Evolutionary conservation across 2,113 vertebrate species (phyloP), one percentile per base, ranked within the genome.

Genomic region (Pituophis catenifer): DNA sequence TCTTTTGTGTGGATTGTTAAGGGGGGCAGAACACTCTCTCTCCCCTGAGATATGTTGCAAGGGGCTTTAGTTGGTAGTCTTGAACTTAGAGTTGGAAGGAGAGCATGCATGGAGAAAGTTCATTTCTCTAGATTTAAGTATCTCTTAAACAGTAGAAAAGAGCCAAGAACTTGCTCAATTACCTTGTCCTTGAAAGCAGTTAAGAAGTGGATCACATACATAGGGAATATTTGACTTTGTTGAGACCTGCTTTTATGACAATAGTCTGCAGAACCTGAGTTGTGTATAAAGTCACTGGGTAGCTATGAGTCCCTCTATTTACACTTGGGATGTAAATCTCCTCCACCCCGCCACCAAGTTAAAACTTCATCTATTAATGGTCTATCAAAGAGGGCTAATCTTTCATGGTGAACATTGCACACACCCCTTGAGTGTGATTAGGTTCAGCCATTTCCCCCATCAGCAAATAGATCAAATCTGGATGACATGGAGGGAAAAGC

Each of bases 341-440:
- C 50, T 54, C 89, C 88, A 38, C 75, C 55, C 38, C 17, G 65
- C 21, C 6, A 90, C 21, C 57, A 86, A 88, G 75, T 93, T 90
- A 93, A 90, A 86, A 62, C 57, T 87, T n/a, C 55, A 93, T 86
- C 70, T 57, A 86, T 93, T 86, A 86, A 92, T 38, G 70, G 52
- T 86, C 92, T 50, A 8, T 90, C 55, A 58, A 62, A 57, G 89
- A 86, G 29, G n/a, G 13, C 55, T 91, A 86, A 62, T 86, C 75
- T 86, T 86, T 89, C 85, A 26, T 8, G 15, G 19, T 0, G 0
- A 54, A 91, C 87, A 89, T 65, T 89, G 70, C 70, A 4, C 87
- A 0, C 0, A 90, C 53, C 85, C 57, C 1, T 5, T 58, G 15
- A 2, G 48, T 65, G 44, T 65, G 90, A 86, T 90, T 93, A 38